Evolutionary conservation across 1,140 invertebrate species (phyloP).

Genomic region (Cydia pomonella): DNA sequence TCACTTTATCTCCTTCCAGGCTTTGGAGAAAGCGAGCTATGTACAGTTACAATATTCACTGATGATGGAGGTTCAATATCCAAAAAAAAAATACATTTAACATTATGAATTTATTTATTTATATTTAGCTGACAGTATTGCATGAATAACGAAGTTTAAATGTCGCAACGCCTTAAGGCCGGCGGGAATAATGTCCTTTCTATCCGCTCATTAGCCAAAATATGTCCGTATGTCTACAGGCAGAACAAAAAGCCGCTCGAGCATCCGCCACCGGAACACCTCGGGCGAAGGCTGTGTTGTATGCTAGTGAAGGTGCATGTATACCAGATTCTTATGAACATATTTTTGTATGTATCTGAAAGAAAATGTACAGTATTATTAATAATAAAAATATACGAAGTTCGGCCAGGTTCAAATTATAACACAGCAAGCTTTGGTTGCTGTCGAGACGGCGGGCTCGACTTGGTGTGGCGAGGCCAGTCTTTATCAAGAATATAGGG

Average conservation of each 20-base stretch:
- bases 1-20: too few species aligned
- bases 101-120: neutral
- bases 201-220: conserved; percentile 74
- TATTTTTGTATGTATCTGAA: neutral
- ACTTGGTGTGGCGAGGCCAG: too few species aligned
- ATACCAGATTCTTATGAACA: neutral
- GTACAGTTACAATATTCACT: too few species aligned
- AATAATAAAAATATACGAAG: too few species aligned
- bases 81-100: neutral
- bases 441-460: too few species aligned
- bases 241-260: conserved; percentile 66
- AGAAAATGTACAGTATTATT: too few species aligned
- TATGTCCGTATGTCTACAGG: conserved; percentile 56
- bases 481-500: too few species aligned
- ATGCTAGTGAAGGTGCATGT: conserved; percentile 8
- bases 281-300: conserved; percentile 38
- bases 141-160: neutral
- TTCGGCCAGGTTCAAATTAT: too few species aligned
- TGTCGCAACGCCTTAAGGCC: conserved; percentile 23
- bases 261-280: conserved; percentile 64
- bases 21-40: too few species aligned
- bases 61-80: too few species aligned
- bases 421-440: too few species aligned
- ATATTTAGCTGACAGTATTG: neutral
- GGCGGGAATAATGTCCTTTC: conserved; percentile 55